A percentile compares a stretch with the other conserved stretches of the same genome.
Evolutionary conservation across 2,797 vertebrate genomes (phyloP).

Genomic region (Pseudomugil tenellus): DNA sequence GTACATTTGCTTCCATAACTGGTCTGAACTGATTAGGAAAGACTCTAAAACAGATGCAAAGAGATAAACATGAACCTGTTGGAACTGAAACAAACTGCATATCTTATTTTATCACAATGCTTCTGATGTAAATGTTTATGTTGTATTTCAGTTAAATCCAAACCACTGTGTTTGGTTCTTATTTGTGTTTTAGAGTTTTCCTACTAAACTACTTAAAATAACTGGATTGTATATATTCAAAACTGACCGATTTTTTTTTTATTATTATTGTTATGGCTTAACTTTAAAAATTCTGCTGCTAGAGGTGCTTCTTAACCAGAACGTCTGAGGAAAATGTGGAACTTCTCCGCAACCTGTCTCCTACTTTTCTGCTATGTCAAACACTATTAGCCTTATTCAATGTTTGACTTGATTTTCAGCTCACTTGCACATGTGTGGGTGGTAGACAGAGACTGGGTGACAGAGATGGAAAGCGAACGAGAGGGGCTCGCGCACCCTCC

Average conservation of each 20-base stretch:
- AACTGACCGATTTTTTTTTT: no score
- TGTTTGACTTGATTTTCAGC: constrained; percentile 9
- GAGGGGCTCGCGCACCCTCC: constrained; percentile 56
- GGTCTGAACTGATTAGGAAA: not conserved
- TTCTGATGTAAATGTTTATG: no score
- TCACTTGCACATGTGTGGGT: not conserved
- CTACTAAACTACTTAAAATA: not conserved
- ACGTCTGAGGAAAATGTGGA: not conserved
- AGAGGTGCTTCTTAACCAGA: not conserved
- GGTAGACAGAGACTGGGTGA: constrained; percentile 18
- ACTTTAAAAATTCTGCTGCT: not conserved
- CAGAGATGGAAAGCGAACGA: constrained; percentile 20
- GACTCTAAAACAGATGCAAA: not conserved
- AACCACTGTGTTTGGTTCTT: not conserved
- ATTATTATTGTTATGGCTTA: no score
- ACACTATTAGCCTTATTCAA: not conserved
- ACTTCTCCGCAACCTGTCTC: not conserved
- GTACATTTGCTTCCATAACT: not conserved
- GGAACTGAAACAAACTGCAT: not conserved
- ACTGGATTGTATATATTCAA: not conserved
- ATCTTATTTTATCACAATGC: not conserved
- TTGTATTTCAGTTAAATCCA: not conserved
- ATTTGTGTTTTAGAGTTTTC: not conserved
- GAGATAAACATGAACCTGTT: not conserved
- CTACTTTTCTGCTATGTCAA: not conserved